Evolutionary conservation across 2,888 invertebrate species (phyloP).

Genomic region (Oscheius onirici): DNA sequence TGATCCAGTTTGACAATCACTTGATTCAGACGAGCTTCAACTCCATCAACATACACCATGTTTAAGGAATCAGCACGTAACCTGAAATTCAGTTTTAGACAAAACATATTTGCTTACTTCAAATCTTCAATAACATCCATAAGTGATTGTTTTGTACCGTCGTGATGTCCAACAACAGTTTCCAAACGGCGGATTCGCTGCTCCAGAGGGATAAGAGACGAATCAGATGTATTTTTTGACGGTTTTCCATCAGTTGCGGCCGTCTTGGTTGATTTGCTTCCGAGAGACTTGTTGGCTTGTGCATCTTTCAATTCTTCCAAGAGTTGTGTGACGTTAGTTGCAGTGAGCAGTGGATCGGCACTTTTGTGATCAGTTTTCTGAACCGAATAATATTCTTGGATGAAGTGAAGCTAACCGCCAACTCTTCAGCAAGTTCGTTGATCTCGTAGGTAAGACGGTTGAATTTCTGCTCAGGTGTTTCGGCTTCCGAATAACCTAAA

Average conservation of each 20-base stretch:
- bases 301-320: slow-evolving; percentile 17
- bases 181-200: slow-evolving; percentile 48
- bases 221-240: background rate
- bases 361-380: slow-evolving; percentile 4
- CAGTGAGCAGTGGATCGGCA: background rate
- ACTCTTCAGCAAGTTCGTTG: slow-evolving; percentile 50
- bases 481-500: slow-evolving; percentile 43
- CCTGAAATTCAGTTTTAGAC: background rate
- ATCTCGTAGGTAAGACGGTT: slow-evolving; percentile 59
- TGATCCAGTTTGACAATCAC: slow-evolving; percentile 51
- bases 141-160: slow-evolving; percentile 42
- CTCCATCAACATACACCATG: slow-evolving; percentile 45
- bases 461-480: slow-evolving; percentile 63
- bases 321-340: background rate
- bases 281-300: slow-evolving; percentile 7
- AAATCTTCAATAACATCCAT: slow-evolving; percentile 54
- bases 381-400: background rate
- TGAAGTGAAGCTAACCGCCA: slow-evolving; percentile 33
- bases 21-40: slow-evolving; percentile 50
- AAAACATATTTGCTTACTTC: slow-evolving; percentile 38
- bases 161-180: slow-evolving; percentile 41
- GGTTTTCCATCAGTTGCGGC: background rate
- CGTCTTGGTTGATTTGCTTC: background rate
- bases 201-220: slow-evolving; percentile 40
- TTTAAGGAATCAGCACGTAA: slow-evolving; percentile 54